A percentile compares a stretch with the other conserved stretches of the same genome.
Conservation (phyloP, 2,888 invertebrate species). For the Gisinianus flammeolus region DNA sequence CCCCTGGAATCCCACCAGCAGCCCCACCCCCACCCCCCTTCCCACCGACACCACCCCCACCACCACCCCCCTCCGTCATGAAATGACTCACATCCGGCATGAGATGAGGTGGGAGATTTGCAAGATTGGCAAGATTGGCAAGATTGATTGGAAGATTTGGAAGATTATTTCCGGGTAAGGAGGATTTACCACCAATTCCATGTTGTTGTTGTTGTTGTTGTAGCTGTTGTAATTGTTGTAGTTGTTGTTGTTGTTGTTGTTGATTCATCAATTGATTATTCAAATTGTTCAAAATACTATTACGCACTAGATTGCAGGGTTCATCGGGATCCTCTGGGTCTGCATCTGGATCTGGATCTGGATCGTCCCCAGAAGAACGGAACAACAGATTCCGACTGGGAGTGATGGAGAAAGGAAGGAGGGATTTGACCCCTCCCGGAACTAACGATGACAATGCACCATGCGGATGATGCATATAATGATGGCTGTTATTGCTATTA, state of each 20-base stretch:
- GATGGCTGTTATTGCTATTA: no score
- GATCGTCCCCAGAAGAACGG: conserved; percentile 19
- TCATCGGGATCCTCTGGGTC: conserved; percentile 47
- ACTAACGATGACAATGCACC: no score
- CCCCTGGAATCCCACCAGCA: no score
- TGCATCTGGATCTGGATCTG: neutral
- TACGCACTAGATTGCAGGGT: conserved; percentile 55
- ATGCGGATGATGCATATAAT: no score
- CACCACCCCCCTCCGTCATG: conserved; percentile 4
- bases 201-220: no score
- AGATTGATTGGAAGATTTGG: neutral
- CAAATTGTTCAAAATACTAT: conserved; percentile 11
- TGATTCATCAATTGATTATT: conserved; percentile 20
- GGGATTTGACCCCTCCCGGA: neutral
- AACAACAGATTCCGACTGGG: conserved; percentile 19
- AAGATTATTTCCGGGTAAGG: neutral
- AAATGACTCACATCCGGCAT: conserved; percentile 30
- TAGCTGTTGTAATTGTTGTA: no score
- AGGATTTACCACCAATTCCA: neutral
- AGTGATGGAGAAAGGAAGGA: neutral
- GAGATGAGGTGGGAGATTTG: no score
- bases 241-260: no score
- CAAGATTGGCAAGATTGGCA: no score
- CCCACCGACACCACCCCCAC: neutral
- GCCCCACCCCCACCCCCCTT: no score